Conservation (phyloP, 2,888 invertebrate species). For the Cylindroiulus punctatus region DNA sequence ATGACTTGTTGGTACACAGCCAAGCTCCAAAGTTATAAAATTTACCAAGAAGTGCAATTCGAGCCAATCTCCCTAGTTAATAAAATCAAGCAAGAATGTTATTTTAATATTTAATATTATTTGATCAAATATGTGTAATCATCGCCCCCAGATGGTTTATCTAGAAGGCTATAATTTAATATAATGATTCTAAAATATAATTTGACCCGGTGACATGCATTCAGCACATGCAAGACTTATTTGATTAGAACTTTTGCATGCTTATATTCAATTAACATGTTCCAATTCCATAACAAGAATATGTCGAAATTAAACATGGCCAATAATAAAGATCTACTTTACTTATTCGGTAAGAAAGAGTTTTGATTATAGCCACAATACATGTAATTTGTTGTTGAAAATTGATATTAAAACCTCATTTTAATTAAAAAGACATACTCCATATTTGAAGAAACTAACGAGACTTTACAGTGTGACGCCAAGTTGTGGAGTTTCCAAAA, state of each 20-base stretch:
- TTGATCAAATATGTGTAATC: too few species aligned
- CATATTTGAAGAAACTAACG: not conserved
- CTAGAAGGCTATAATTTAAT: too few species aligned
- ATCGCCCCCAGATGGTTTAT: too few species aligned
- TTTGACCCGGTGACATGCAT: not conserved
- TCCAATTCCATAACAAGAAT: not conserved
- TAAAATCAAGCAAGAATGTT: too few species aligned
- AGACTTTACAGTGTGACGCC: not conserved
- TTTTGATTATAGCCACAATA: not conserved
- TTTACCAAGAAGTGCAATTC: not conserved
- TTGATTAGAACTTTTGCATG: not conserved
- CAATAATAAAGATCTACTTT: not conserved
- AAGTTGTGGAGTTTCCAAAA: not conserved
- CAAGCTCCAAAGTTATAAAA: not conserved
- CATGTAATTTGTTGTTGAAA: too few species aligned
- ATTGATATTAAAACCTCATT: too few species aligned
- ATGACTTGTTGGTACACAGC: not conserved
- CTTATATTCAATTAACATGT: not conserved
- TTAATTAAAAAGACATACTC: not conserved
- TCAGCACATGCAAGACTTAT: not conserved
- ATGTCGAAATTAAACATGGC: not conserved
- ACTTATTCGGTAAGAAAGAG: slow-evolving; percentile 7
- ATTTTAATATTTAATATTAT: too few species aligned
- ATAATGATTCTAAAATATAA: too few species aligned
- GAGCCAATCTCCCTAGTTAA: not conserved